phyloP scores from a whole-genome alignment of 2,797 vertebrate species.

The Cynodonichthys magdalenae region DNA sequence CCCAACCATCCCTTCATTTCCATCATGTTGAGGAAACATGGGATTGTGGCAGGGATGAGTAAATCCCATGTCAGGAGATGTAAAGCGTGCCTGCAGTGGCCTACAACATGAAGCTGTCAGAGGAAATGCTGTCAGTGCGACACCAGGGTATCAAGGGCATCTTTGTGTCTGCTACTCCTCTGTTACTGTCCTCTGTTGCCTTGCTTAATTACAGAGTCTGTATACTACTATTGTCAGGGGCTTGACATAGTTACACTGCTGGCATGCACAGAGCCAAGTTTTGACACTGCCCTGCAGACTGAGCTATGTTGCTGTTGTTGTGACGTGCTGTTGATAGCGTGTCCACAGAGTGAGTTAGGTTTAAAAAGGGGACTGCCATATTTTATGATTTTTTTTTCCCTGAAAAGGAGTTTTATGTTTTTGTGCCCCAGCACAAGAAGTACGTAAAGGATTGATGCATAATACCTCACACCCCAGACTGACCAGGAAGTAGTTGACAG shows the following conservation, averaged over 20 bases:
- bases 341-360: slow-evolving; percentile 42
- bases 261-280: slow-evolving; percentile 64
- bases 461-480: slow-evolving; percentile 77
- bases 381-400: neutral
- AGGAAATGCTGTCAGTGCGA: slow-evolving; percentile 78
- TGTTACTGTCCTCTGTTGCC: slow-evolving; percentile 66
- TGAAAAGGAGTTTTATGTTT: neutral
- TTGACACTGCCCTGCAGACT: slow-evolving; percentile 75
- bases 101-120: slow-evolving; percentile 75
- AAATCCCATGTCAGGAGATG: slow-evolving; percentile 81
- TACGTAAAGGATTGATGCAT: slow-evolving; percentile 42
- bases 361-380: slow-evolving; percentile 24
- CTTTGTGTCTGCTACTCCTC: slow-evolving; percentile 56
- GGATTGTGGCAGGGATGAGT: slow-evolving; percentile 73
- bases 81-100: slow-evolving; percentile 65
- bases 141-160: slow-evolving; percentile 78
- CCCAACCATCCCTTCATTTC: slow-evolving; percentile 38
- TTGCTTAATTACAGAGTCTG: slow-evolving; percentile 71
- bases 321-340: slow-evolving; percentile 56
- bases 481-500: slow-evolving; percentile 85
- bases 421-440: slow-evolving; percentile 14
- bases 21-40: slow-evolving; percentile 45
- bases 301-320: slow-evolving; percentile 50
- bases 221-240: slow-evolving; percentile 66
- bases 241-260: slow-evolving; percentile 70